Conservation (phyloP, 2,113 vertebrate genomes). For the Sakesphorus luctuosus region DNA sequence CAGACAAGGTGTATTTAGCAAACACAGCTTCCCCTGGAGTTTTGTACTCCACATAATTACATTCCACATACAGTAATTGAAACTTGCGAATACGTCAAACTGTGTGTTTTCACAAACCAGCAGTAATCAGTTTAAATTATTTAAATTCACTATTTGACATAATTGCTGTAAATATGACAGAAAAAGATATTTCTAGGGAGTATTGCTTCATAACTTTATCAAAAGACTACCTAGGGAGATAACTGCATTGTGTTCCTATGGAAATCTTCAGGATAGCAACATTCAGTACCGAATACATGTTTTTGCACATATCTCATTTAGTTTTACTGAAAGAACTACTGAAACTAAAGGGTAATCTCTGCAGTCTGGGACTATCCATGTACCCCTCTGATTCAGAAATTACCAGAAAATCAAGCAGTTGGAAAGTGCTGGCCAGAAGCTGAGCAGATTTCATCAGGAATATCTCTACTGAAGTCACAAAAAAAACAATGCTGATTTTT, state of each 20-base stretch:
- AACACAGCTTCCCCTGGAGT: constrained; percentile 15
- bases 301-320: background rate
- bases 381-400: background rate
- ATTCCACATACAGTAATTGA: constrained; percentile 62
- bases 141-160: constrained; percentile 67
- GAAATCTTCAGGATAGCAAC: background rate
- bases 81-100: constrained; percentile 59
- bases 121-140: constrained; percentile 68
- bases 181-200: constrained; percentile 41
- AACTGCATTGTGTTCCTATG: background rate
- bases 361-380: fast-evolving
- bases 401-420: background rate
- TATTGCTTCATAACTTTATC: constrained; percentile 28
- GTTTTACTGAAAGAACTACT: background rate
- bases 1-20: background rate
- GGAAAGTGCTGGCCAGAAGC: background rate
- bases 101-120: constrained; percentile 69
- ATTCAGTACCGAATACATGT: background rate
- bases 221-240: constrained; percentile 28
- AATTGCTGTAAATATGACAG: constrained; percentile 69
- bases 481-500: background rate
- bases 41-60: constrained; percentile 58
- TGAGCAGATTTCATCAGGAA: background rate
- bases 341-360: background rate
- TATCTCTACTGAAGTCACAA: background rate